phyloP scores from a whole-genome alignment of 2,797 vertebrate genomes.

The Crenuchus spilurus region DNA sequence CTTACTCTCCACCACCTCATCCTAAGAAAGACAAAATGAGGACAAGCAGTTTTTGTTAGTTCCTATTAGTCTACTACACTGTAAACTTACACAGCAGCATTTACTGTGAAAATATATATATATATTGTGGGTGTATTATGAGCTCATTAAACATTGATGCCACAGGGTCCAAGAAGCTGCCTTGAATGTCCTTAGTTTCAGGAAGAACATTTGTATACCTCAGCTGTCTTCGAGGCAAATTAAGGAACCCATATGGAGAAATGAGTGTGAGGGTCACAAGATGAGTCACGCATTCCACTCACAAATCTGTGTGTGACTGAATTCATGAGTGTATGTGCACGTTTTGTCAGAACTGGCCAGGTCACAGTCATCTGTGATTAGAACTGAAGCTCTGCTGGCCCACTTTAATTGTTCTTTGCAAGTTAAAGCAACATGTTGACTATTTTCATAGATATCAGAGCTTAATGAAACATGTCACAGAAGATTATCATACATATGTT shows the following conservation, averaged over 20 bases:
- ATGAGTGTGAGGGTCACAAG: neutral
- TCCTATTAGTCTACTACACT: neutral
- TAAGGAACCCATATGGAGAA: neutral
- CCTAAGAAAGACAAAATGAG: constrained; percentile 70
- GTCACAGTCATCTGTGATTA: neutral
- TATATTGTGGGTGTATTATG: neutral
- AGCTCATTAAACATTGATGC: neutral
- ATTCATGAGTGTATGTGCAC: neutral
- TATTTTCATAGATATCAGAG: neutral
- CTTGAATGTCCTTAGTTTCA: neutral
- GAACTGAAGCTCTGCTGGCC: neutral
- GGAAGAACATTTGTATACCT: neutral
- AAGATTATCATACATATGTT: neutral
- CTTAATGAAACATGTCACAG: neutral
- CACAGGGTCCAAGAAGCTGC: neutral
- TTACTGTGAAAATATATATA: neutral
- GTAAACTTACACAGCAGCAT: neutral
- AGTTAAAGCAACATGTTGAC: no score
- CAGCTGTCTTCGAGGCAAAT: neutral
- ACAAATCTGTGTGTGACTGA: constrained; percentile 15
- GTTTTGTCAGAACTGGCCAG: neutral
- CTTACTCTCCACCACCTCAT: constrained; percentile 84
- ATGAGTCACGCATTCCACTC: neutral
- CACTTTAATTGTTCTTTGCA: neutral
- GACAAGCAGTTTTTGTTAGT: neutral